Evolutionary conservation across 2,113 vertebrate species (phyloP).

Genomic region (Ardeotis arabs): DNA sequence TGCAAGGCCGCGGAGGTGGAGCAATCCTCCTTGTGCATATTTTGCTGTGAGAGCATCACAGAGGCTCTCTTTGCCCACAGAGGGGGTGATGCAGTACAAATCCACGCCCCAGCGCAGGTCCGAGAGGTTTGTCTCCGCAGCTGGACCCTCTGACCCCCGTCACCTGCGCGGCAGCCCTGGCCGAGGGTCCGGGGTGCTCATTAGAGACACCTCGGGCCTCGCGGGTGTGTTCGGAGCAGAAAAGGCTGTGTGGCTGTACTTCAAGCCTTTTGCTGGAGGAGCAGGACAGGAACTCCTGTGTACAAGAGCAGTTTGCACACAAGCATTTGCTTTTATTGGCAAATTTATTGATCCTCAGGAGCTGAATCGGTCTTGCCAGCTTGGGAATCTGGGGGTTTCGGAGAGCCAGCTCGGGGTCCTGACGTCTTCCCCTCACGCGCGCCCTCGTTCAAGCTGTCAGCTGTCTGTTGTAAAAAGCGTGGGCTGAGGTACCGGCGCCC

Average conservation of each 20-base stretch:
- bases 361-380: not conserved
- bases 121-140: not conserved
- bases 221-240: not conserved
- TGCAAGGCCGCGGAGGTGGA: not conserved
- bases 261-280: not conserved
- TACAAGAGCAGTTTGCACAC: not conserved
- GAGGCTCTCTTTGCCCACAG: not conserved
- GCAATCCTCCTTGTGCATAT: not conserved
- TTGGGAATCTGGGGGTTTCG: not conserved
- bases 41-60: not conserved
- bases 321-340: too few species aligned
- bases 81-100: not conserved
- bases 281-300: not conserved
- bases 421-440: rapidly evolving
- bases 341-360: not conserved
- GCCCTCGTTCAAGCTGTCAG: not conserved
- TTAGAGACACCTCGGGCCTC: not conserved
- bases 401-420: not conserved
- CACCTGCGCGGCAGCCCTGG: not conserved
- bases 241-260: not conserved
- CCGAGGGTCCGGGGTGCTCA: not conserved
- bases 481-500: not conserved
- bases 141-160: rapidly evolving
- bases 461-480: not conserved
- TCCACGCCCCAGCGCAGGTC: not conserved